Base-by-base conservation (phyloP, 2,888 invertebrate species). In the Cerceris ruficornis region DNA sequence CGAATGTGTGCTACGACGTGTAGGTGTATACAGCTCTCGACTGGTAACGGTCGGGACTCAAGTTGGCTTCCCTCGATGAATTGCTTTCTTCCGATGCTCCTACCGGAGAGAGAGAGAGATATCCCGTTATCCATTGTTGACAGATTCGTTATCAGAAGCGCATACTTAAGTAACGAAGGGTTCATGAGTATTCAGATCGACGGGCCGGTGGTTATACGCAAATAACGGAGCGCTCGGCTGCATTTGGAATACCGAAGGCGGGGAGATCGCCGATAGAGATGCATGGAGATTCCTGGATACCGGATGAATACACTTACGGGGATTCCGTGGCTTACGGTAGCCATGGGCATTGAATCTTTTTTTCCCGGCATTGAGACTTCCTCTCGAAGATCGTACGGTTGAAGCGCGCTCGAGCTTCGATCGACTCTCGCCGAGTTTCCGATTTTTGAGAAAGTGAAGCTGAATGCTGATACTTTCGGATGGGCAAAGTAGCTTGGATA, bases 61-160 rank as follows among this genome's bases (percentile, higher is more conserved):
- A 17, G 58, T 58, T n/a, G 60, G 57, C 70, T 75, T 78, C 77
- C 42, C 62, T 52, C 52, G 66, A 69, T 58, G 60, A 70, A 39
- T 62, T 67, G 64, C 54, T 71, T 74, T 66, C 17, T 66, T 68
- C 67, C 70, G 65, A 64, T 42, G 15, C 15, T 52, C 61, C 50
- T 49, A 15, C 39, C 55, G 50, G 55, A 28, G 55, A 28, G 28
- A 28, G 28, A 28, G 28, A 28, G 4, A 64, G 11, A 61, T 52
- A 64, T 78, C 73, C 85, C 83, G 85, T 85, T 85, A 85, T 46
- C 75, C 78, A 77, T 82, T 81, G 81, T 82, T 64, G 70, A 83
- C 72, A 75, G 81, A 77, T 80, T 81, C 73, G 73, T 72, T 80
- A 76, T 79, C 79, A 69, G 77, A 75, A 62, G 49, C 43, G 76